Base-by-base conservation (phyloP, 1,140 invertebrate genomes). In the Drosophila miranda region DNA sequence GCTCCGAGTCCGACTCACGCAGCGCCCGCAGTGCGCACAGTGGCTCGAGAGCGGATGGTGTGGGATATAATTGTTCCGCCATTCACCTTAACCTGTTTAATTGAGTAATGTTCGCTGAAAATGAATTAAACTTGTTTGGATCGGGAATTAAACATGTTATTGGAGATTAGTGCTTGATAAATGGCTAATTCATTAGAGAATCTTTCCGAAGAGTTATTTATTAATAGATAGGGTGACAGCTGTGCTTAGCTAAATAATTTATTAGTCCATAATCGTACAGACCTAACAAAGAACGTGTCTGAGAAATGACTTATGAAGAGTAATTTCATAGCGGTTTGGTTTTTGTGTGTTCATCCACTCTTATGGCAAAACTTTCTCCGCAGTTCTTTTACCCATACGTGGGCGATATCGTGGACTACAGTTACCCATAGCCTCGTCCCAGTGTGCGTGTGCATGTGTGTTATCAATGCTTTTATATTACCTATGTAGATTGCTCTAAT, bases 401-500 rank as follows among this genome's bases (percentile, higher is more conserved):
- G 11, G 34, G 19, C 19, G 19, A 19, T 19, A 19, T 2, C 19
- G 30, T 34, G 26, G 26, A 60, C 60, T 73, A 52, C 4, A 38
- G 13, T 28, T 30, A 62, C 16, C 1, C 61, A 68, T 64, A 68
- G 62, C 34, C 34, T 38, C 34, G 34, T 38, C 11, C 34, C 34
- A 38, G 11, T 38, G 34, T 30, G 30, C 30, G 30, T 9, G 30
- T 84, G 80, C 86, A 72, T 81, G 58, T 60, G 62, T 48, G 44
- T 42, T 38, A 53, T 57, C 51, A 51, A 66, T 61, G 75, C 79
- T 75, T 83, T 84, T 84, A 75, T 87, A 75, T 63, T 86, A 84
- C 77, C 81, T 87, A 75, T 86, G 81, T 84, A 78, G 81, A 84
- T 86, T 81, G 81, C 80, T 69, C 81, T 84, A 84, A 84, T 84